Percentiles rank a stretch among this genome's conserved stretches.
These are phyloP conservation scores for Microplitis deprimator DNA, from an alignment of 2,888 invertebrate species.

Conservation along the genomic window DNA sequence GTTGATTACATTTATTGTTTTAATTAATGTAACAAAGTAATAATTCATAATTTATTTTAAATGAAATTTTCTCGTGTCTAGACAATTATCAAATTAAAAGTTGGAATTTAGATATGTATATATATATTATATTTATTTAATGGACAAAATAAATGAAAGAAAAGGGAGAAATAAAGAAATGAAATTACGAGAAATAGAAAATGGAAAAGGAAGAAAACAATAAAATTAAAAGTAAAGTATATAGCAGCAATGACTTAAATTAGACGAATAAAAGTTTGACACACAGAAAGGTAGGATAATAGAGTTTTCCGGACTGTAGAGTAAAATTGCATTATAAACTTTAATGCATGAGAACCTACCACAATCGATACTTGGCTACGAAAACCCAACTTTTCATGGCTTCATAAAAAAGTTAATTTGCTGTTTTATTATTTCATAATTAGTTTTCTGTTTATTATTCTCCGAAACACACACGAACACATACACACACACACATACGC, in stretches of 20 bases:
- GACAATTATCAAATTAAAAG: background rate
- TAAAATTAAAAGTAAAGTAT: constrained; percentile 26
- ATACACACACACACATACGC: no score
- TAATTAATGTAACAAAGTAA: no score
- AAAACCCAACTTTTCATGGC: constrained; percentile 23
- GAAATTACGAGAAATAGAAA: background rate
- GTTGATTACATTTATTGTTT: background rate
- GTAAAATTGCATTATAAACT: constrained; percentile 44
- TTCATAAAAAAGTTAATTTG: background rate
- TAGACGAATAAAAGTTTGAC: constrained; percentile 34
- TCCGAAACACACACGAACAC: background rate
- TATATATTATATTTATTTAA: background rate
- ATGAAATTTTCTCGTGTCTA: background rate
- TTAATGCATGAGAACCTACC: constrained; percentile 33
- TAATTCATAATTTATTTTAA: background rate
- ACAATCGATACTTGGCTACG: constrained; percentile 27
- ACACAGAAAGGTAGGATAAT: constrained; percentile 28
- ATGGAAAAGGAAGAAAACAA: background rate
- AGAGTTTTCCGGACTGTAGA: constrained; percentile 37
- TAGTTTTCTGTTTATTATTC: background rate
- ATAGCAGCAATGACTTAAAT: constrained; percentile 36
- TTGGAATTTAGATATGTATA: background rate
- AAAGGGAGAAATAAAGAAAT: background rate
- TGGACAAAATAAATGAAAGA: background rate
- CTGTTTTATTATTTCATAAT: constrained; percentile 1